A percentile compares a stretch with the other conserved stretches of the same genome.
These are phyloP conservation scores for Anguilla marmorata DNA, from an alignment of 2,797 vertebrate genomes.

Conservation along the genomic window DNA sequence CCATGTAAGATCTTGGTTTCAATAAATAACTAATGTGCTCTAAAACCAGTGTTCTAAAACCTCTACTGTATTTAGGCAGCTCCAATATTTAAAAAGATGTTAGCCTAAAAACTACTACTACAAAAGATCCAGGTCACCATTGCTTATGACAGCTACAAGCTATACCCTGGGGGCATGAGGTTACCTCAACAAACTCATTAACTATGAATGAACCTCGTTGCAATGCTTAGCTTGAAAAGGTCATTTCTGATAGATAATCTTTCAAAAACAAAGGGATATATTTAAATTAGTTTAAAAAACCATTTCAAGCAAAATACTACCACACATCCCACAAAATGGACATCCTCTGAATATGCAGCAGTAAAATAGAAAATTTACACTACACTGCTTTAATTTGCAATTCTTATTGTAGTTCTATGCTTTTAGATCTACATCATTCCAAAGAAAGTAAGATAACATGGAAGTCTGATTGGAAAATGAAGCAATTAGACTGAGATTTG, in stretches of 20 bases:
- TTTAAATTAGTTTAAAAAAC: not conserved
- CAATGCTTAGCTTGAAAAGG: not conserved
- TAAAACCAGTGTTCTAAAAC: not conserved
- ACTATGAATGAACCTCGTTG: not conserved
- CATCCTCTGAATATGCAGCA: not conserved
- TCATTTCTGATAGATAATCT: not conserved
- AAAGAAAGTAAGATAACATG: not conserved
- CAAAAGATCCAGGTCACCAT: not conserved
- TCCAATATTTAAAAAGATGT: not conserved
- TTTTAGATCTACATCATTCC: not conserved
- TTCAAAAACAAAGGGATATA: not conserved
- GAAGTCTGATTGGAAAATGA: slow-evolving; percentile 24
- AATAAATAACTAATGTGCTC: not conserved
- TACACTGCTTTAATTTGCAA: not conserved
- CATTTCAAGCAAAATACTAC: not conserved
- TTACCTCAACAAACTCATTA: slow-evolving; percentile 9
- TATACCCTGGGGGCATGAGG: not conserved
- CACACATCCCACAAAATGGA: not conserved
- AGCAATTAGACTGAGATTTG: slow-evolving; percentile 34
- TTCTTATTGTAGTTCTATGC: not conserved
- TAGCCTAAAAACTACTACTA: not conserved
- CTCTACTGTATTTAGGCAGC: not conserved
- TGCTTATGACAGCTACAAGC: not conserved
- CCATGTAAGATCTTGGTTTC: not conserved
- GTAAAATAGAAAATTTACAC: not conserved